A percentile compares a stretch with the other conserved stretches of the same genome.
phyloP scores from a whole-genome alignment of 2,888 invertebrate species.

The Lathronympha strigana region DNA sequence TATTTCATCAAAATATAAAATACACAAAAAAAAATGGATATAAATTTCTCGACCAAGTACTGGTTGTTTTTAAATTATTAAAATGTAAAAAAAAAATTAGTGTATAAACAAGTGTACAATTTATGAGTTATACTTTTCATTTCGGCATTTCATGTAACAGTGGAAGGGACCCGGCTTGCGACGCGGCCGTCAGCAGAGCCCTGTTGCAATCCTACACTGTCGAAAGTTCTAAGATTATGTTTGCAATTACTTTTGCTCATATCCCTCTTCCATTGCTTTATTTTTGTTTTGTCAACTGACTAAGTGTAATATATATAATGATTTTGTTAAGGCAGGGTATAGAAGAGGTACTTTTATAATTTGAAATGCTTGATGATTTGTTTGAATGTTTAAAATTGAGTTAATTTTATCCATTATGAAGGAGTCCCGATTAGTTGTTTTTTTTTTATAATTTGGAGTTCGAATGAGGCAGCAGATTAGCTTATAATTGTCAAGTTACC shows the following conservation, averaged over 20 bases:
- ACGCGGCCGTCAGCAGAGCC: slow-evolving; percentile 33
- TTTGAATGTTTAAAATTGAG: slow-evolving; percentile 82
- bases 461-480: slow-evolving; percentile 80
- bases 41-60: slow-evolving; percentile 84
- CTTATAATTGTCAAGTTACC: slow-evolving; percentile 80
- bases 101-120: slow-evolving; percentile 84
- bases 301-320: slow-evolving; percentile 73
- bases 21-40: slow-evolving; percentile 84
- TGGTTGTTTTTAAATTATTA: slow-evolving; percentile 85
- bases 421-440: slow-evolving; percentile 80
- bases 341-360: slow-evolving; percentile 80
- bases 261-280: slow-evolving; percentile 80
- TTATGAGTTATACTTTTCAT: slow-evolving; percentile 84
- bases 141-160: slow-evolving; percentile 80
- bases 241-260: slow-evolving; percentile 81
- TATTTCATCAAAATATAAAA: slow-evolving; percentile 85
- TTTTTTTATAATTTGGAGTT: slow-evolving; percentile 77
- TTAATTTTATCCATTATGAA: slow-evolving; percentile 82
- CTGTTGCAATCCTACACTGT: slow-evolving; percentile 66
- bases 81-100: slow-evolving; percentile 84
- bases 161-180: slow-evolving; percentile 67
- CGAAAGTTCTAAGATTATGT: slow-evolving; percentile 68
- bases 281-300: slow-evolving; percentile 78
- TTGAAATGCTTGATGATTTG: slow-evolving; percentile 77
- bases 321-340: slow-evolving; percentile 83